Evolutionary conservation across 2,113 vertebrate genomes (phyloP).

Genomic region (Pedionomus torquatus): DNA sequence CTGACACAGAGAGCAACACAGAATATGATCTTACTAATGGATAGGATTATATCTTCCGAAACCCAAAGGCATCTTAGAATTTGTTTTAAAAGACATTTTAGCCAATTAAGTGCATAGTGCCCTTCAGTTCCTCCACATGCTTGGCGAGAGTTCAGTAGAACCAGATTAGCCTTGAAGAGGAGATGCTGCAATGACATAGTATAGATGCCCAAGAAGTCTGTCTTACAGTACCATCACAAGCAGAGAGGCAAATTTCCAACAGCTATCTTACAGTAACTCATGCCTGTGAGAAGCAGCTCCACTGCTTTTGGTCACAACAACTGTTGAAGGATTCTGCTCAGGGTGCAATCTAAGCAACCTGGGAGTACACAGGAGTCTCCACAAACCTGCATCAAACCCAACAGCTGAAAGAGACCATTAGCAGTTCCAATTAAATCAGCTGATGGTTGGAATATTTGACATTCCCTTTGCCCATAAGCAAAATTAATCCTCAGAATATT

Average conservation of each 20-base stretch:
- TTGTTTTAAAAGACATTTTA: background rate
- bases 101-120: background rate
- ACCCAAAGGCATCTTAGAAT: background rate
- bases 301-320: background rate
- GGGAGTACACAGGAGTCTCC: background rate
- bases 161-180: background rate
- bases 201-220: fast-evolving
- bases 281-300: background rate
- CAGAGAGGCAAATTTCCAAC: background rate
- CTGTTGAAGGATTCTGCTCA: background rate
- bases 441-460: background rate
- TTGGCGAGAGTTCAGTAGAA: background rate
- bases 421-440: background rate
- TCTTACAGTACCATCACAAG: background rate
- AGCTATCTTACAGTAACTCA: background rate
- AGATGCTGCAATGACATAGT: background rate
- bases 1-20: background rate
- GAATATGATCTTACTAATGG: background rate
- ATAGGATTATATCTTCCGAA: background rate
- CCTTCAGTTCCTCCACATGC: background rate
- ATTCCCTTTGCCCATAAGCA: background rate
- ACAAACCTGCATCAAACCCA: background rate
- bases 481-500: background rate
- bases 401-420: background rate
- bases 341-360: background rate